phyloP scores from a whole-genome alignment of 2,888 invertebrate genomes.

The Achlya flavicornis region DNA sequence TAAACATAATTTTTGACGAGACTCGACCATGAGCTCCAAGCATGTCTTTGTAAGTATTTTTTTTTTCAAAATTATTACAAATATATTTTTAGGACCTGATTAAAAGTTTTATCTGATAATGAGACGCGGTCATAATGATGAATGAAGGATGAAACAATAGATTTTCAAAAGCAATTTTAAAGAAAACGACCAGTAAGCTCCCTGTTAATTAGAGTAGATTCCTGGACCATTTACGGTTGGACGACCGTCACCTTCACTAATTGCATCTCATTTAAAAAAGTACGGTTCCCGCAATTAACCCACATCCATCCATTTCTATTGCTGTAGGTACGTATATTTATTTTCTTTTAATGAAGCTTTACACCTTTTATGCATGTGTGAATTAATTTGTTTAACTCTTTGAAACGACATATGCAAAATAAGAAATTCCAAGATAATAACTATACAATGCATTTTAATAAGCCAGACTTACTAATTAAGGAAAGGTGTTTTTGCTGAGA shows the following conservation, averaged over 20 bases:
- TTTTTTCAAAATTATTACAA: no score
- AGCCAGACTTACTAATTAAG: neutral
- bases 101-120: neutral
- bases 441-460: neutral
- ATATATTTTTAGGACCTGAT: no score
- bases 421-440: neutral
- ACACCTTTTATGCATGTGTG: conserved; percentile 12
- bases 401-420: conserved; percentile 1
- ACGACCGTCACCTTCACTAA: conserved; percentile 57
- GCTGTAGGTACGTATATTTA: conserved; percentile 22
- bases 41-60: no score
- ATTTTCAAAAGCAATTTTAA: conserved; percentile 17
- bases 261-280: conserved; percentile 69
- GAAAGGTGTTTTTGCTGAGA: neutral
- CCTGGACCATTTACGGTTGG: conserved; percentile 49
- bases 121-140: neutral
- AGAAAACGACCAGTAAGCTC: conserved; percentile 21
- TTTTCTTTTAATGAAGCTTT: conserved; percentile 23
- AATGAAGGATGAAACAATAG: neutral
- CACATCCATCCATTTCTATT: conserved; percentile 55
- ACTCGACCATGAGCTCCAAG: no score
- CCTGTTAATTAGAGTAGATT: conserved; percentile 60
- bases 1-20: no score
- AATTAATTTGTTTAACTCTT: neutral
- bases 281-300: conserved; percentile 63